These are phyloP conservation scores for Dreissena rostriformis DNA, from an alignment of 1,140 invertebrate species.

Conservation along the genomic window DNA sequence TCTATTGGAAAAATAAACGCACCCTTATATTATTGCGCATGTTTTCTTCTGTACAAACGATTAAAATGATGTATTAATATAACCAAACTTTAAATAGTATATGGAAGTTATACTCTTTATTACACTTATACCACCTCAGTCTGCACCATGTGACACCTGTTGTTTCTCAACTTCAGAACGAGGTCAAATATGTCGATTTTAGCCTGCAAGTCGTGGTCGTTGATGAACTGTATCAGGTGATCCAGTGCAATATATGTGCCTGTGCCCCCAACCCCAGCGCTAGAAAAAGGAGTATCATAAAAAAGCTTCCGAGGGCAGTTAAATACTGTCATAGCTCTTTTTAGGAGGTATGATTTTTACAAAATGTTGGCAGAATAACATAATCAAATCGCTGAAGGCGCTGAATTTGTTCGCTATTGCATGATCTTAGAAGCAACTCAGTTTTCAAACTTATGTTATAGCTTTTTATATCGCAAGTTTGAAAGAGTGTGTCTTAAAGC, in stretches of 20 bases:
- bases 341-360: no score
- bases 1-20: neutral
- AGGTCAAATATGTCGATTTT: slow-evolving; percentile 98
- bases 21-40: no score
- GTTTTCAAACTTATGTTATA: no score
- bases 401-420: no score
- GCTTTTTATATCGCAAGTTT: no score
- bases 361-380: no score
- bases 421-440: no score
- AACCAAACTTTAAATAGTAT: neutral
- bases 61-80: neutral
- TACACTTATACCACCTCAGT: slow-evolving; percentile 86
- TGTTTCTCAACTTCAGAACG: slow-evolving; percentile 96
- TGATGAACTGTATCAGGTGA: slow-evolving; percentile 93
- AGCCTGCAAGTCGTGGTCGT: slow-evolving; percentile 85
- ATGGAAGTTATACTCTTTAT: no score
- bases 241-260: slow-evolving; percentile 98
- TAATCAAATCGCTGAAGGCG: no score
- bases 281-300: slow-evolving; percentile 22
- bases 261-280: slow-evolving; percentile 79
- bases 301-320: no score
- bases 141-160: slow-evolving; percentile 87
- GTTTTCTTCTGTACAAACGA: neutral
- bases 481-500: no score
- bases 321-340: no score